phyloP scores from a whole-genome alignment of 2,797 vertebrate genomes.

The Coccyzus lansbergi region DNA sequence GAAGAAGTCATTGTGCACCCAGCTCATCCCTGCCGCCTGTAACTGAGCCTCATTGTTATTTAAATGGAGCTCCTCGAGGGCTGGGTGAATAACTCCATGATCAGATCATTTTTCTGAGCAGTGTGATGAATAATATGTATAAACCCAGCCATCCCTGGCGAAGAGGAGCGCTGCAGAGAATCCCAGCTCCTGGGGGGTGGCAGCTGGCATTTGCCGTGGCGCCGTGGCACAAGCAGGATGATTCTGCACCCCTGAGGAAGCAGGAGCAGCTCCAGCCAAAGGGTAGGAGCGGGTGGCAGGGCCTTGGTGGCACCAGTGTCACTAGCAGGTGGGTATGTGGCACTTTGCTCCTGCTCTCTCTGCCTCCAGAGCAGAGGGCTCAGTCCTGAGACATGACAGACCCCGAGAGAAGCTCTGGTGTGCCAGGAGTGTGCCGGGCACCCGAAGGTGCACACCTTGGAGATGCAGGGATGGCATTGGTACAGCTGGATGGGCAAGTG shows the following conservation, averaged over 20 bases:
- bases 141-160: not conserved
- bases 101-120: not conserved
- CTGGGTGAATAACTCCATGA: not conserved
- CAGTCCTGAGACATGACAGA: not conserved
- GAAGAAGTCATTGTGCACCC: not conserved
- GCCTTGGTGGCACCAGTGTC: not conserved
- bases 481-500: not conserved
- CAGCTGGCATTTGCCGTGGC: not conserved
- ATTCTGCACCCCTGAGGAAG: not conserved
- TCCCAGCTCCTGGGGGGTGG: not conserved
- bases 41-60: conserved; percentile 32
- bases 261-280: not conserved
- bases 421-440: not conserved
- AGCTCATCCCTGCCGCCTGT: not conserved
- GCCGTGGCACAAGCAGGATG: not conserved
- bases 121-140: not conserved
- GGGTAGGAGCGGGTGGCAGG: not conserved
- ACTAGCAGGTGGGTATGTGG: not conserved
- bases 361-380: not conserved
- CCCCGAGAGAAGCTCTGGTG: not conserved
- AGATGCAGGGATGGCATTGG: not conserved
- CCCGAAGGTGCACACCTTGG: fast-evolving
- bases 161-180: not conserved
- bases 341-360: not conserved
- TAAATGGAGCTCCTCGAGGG: not conserved